Evolutionary conservation across 2,113 vertebrate species (phyloP).

Genomic region (Pachypanchax playfairii): DNA sequence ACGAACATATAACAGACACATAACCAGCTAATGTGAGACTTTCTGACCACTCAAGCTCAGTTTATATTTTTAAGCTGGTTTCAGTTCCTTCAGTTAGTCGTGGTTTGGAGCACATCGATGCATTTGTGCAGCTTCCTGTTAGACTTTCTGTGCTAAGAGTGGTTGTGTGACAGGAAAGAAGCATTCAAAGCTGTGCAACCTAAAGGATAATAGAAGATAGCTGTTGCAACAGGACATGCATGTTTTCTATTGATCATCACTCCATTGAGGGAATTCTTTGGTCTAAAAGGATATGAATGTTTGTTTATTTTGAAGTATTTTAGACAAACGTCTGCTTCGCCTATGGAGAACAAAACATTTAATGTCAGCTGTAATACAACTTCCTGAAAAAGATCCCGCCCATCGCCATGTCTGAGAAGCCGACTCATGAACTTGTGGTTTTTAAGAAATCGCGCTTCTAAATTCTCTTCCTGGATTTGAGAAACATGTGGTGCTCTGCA

Average conservation of each 20-base stretch:
- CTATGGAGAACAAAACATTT: no score
- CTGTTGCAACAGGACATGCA: not conserved
- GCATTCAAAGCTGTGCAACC: not conserved
- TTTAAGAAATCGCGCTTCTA: no score
- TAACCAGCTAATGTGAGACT: not conserved
- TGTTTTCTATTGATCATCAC: not conserved
- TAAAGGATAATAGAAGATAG: not conserved
- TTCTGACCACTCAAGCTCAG: not conserved
- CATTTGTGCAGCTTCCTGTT: conserved; percentile 32
- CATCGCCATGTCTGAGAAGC: no score
- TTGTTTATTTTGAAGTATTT: no score
- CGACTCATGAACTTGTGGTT: no score
- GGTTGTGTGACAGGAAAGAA: conserved; percentile 30
- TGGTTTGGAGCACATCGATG: not conserved
- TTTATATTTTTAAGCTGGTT: conserved; percentile 25
- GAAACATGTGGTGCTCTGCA: no score
- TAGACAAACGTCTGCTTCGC: no score
- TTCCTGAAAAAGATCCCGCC: no score
- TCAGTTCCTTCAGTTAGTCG: conserved; percentile 35
- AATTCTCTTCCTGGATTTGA: no score
- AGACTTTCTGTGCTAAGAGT: conserved; percentile 13
- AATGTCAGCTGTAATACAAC: no score
- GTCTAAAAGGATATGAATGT: not conserved
- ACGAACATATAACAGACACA: not conserved
- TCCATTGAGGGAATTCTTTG: not conserved